These are phyloP conservation scores for Heliconius ismenius DNA, from an alignment of 2,888 invertebrate species.

Conservation along the genomic window DNA sequence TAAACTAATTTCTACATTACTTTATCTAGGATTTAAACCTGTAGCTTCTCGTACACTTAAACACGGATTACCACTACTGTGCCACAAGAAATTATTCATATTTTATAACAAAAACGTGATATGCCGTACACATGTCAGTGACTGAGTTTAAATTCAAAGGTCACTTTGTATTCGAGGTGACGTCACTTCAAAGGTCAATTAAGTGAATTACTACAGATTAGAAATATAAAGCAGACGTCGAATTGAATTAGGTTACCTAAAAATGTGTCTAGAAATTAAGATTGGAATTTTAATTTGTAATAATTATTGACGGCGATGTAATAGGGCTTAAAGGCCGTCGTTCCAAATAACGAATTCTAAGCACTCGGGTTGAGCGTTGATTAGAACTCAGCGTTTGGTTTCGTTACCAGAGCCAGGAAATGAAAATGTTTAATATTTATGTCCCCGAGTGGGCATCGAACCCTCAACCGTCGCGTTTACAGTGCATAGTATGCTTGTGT, in stretches of 20 bases:
- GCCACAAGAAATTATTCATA: background rate
- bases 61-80: background rate
- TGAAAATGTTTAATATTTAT: background rate
- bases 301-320: background rate
- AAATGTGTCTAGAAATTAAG: background rate
- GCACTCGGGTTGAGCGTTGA: background rate
- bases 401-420: too few species aligned
- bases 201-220: slow-evolving; percentile 10
- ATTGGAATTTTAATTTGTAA: background rate
- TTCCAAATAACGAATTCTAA: too few species aligned
- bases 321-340: background rate
- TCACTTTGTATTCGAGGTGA: background rate
- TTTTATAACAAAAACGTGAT: background rate
- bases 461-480: background rate
- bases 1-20: background rate
- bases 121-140: background rate
- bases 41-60: background rate
- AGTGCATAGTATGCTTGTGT: background rate
- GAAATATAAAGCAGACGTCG: background rate
- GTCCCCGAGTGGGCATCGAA: background rate
- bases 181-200: slow-evolving; percentile 15
- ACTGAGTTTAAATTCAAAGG: slow-evolving; percentile 6
- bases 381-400: background rate
- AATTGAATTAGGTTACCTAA: background rate
- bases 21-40: background rate